Evolutionary conservation across 2,888 invertebrate species (phyloP).

Genomic region (Acronicta leporina): DNA sequence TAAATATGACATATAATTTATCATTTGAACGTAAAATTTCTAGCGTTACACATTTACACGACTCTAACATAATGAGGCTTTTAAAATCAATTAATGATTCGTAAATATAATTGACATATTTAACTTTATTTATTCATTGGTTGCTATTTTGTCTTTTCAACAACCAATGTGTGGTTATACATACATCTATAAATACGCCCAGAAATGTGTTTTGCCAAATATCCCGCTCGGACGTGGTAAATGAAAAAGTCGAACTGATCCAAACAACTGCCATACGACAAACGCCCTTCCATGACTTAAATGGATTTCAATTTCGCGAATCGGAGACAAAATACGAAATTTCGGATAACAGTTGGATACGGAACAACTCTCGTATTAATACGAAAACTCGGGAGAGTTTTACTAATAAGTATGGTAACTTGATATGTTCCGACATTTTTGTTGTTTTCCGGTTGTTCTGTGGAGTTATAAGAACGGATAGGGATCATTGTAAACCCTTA

Average conservation of each 20-base stretch:
- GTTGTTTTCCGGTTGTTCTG: constrained; percentile 10
- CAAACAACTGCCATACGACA: constrained; percentile 37
- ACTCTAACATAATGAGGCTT: too few species aligned
- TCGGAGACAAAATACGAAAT: constrained; percentile 44
- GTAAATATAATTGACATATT: too few species aligned
- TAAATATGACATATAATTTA: too few species aligned
- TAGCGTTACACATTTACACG: too few species aligned
- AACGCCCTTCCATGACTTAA: constrained; percentile 40
- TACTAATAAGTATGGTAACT: constrained; percentile 18
- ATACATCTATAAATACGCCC: constrained; percentile 13
- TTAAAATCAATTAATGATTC: too few species aligned
- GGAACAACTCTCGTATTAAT: constrained; percentile 33
- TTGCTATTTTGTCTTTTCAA: constrained; percentile 7
- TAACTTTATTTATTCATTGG: too few species aligned
- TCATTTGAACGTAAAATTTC: too few species aligned
- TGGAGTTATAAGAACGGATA: background rate
- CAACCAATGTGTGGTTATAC: constrained; percentile 20
- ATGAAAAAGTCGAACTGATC: constrained; percentile 33
- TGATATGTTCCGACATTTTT: constrained; percentile 12
- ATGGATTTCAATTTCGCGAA: constrained; percentile 50
- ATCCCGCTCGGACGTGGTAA: constrained; percentile 21
- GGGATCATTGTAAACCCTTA: too few species aligned
- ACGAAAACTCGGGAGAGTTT: constrained; percentile 21
- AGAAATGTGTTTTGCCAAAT: constrained; percentile 24
- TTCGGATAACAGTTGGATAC: constrained; percentile 37